phyloP scores from a whole-genome alignment of 2,797 vertebrate species.

The Discoglossus pictus region DNA sequence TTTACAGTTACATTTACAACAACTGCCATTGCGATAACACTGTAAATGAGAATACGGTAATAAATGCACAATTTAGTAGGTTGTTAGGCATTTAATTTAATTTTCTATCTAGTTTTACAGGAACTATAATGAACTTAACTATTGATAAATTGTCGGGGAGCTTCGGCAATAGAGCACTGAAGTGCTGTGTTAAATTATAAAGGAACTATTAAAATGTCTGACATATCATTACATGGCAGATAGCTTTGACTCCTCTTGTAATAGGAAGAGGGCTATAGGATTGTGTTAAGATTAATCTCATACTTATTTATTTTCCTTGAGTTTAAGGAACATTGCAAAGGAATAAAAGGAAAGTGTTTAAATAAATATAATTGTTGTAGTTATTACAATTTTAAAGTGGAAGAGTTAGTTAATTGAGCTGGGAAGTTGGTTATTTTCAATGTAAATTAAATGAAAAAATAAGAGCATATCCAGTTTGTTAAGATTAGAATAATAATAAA shows the following conservation, averaged over 20 bases:
- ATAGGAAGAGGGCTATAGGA: background rate
- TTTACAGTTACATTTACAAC: constrained; percentile 28
- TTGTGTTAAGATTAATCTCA: constrained; percentile 3
- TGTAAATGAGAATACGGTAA: constrained; percentile 4
- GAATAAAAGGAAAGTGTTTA: no score
- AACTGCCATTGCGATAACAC: constrained; percentile 12
- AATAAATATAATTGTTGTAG: no score
- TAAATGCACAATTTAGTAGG: constrained; percentile 20
- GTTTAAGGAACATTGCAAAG: no score
- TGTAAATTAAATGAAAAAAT: no score
- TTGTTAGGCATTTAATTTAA: constrained; percentile 2
- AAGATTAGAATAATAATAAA: no score
- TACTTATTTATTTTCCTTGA: no score
- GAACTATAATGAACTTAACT: constrained; percentile 24
- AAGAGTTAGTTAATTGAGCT: no score
- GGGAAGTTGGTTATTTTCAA: no score
- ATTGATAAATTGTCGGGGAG: background rate
- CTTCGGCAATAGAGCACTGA: background rate
- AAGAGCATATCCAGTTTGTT: no score
- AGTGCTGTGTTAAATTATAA: constrained; percentile 3
- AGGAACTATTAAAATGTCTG: constrained; percentile 6
- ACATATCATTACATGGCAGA: background rate
- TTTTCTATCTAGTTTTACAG: constrained; percentile 16
- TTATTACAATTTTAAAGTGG: no score
- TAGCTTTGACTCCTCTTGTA: background rate